Percentiles rank a stretch among this genome's conserved stretches.
These are phyloP conservation scores for Phlogophora meticulosa DNA, from an alignment of 2,888 invertebrate species.

Conservation along the genomic window DNA sequence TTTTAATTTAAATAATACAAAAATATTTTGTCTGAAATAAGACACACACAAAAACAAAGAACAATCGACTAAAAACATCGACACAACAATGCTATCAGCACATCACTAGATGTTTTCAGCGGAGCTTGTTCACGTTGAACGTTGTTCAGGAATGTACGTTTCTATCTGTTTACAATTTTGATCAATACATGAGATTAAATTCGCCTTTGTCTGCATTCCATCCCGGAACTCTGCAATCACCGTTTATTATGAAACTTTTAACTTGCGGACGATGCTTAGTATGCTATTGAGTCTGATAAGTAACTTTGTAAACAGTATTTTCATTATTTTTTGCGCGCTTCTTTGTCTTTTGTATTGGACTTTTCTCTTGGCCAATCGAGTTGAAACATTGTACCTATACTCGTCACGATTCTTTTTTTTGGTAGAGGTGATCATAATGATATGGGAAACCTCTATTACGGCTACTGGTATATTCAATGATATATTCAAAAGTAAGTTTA, in stretches of 20 bases:
- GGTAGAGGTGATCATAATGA: no score
- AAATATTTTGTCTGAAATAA: background rate
- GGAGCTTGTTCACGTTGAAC: constrained; percentile 49
- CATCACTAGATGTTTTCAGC: constrained; percentile 52
- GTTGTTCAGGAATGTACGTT: constrained; percentile 61
- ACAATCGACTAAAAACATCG: constrained; percentile 37
- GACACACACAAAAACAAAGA: background rate
- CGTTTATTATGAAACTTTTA: constrained; percentile 53
- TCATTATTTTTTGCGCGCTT: background rate
- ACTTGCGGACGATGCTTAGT: constrained; percentile 36
- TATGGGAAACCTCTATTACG: no score
- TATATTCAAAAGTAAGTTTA: no score
- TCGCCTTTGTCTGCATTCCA: constrained; percentile 58
- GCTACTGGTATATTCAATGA: background rate
- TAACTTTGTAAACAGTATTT: constrained; percentile 20
- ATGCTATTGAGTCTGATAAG: constrained; percentile 23
- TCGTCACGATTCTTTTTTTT: no score
- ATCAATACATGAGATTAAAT: constrained; percentile 67
- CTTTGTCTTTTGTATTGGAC: no score
- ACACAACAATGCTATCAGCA: constrained; percentile 3
- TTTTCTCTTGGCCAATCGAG: no score
- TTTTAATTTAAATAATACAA: no score
- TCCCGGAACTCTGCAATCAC: constrained; percentile 44
- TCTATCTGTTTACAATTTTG: constrained; percentile 69
- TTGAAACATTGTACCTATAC: no score